Evolutionary conservation across 23 tunicate genomes (phyloP).

Genomic region (Oikopleura vanhoeffeni): DNA sequence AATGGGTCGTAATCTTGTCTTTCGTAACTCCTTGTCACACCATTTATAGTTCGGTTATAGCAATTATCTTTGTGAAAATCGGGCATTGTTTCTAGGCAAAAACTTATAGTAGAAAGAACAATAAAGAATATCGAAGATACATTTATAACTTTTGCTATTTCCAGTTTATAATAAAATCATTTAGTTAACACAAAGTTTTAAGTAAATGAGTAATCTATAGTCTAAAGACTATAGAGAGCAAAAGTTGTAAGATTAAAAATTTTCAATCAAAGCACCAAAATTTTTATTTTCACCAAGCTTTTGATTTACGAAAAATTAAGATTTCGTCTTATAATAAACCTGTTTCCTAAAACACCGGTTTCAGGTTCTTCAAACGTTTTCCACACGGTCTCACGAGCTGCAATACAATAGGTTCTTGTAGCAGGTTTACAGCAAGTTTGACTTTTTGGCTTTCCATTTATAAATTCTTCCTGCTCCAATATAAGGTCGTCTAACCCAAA

Average conservation of each 20-base stretch:
- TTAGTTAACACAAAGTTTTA: too few species aligned
- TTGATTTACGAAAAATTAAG: neutral
- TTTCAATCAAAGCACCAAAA: too few species aligned
- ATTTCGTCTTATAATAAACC: neutral
- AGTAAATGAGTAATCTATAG: too few species aligned
- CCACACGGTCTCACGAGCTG: neutral
- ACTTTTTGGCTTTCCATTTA: neutral
- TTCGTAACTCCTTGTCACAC: neutral
- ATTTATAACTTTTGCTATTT: slow-evolving; percentile 3
- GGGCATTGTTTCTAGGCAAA: slow-evolving; percentile 9
- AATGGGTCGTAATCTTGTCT: neutral
- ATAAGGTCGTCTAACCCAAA: neutral
- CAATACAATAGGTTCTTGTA: neutral
- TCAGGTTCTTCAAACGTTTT: neutral
- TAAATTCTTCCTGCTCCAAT: neutral
- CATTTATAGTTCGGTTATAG: neutral
- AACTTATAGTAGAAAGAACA: neutral
- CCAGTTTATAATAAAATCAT: too few species aligned
- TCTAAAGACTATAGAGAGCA: too few species aligned
- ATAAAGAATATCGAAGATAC: neutral
- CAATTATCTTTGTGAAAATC: neutral
- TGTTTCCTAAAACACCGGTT: neutral
- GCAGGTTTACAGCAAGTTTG: neutral
- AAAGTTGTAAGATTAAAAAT: too few species aligned
- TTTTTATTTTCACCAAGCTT: neutral